Evolutionary conservation across 2,113 vertebrate species (phyloP).

Genomic region (Myotis yumanensis): DNA sequence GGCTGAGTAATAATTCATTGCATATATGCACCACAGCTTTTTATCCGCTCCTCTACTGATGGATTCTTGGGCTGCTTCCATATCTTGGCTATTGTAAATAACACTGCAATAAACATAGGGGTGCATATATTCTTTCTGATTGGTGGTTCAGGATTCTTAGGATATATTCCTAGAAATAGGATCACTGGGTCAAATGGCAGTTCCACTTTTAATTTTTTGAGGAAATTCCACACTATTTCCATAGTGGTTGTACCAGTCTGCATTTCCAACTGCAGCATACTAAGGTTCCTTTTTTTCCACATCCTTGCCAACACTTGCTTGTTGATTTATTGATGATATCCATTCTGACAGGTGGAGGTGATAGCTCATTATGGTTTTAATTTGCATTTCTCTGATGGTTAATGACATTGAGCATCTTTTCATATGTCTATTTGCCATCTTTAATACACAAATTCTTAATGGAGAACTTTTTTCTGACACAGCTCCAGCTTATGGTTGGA

Average conservation of each 20-base stretch:
- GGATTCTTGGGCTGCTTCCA: not conserved
- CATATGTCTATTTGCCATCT: not conserved
- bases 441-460: not conserved
- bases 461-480: not conserved
- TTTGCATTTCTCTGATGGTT: not conserved
- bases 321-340: not conserved
- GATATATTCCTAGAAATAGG: not conserved
- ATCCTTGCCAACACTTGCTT: not conserved
- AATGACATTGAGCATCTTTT: not conserved
- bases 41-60: not conserved
- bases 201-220: not conserved
- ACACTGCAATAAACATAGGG: not conserved
- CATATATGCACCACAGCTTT: not conserved
- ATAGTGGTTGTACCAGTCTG: not conserved
- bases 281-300: not conserved
- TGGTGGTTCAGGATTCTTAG: not conserved
- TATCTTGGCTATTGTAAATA: not conserved
- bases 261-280: not conserved
- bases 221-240: not conserved
- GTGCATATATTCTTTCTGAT: not conserved
- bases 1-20: not conserved
- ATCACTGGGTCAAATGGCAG: not conserved
- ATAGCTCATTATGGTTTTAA: not conserved
- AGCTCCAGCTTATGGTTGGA: not conserved
- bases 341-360: not conserved